Percentiles rank a stretch among this genome's conserved stretches.
These are phyloP conservation scores for Bombyx mori DNA, from an alignment of 1,140 invertebrate species.

Conservation along the genomic window ASM3026992v2 NC_085122.1:6243001-6243500, in stretches of 20 bases:
- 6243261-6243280: slow-evolving; percentile 41
- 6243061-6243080: slow-evolving; percentile 33
- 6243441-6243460: slow-evolving; percentile 85
- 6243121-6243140: slow-evolving; percentile 93
- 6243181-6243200: slow-evolving; percentile 15
- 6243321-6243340: slow-evolving; percentile 89
- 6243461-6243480: slow-evolving; percentile 90
- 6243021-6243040: not conserved
- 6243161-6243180: slow-evolving; percentile 60
- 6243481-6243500: slow-evolving; percentile 83
- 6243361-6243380: slow-evolving; percentile 84
- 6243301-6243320: slow-evolving; percentile 80
- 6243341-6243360: slow-evolving; percentile 91
- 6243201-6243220: not conserved
- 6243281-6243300: slow-evolving; percentile 62
- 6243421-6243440: slow-evolving; percentile 87
- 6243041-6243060: not conserved
- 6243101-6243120: slow-evolving; percentile 91
- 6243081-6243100: slow-evolving; percentile 88
- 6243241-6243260: slow-evolving; percentile 10
- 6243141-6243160: slow-evolving; percentile 86
- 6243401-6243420: slow-evolving; percentile 82
- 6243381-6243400: slow-evolving; percentile 89
- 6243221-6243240: not conserved
- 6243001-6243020: too few relatives aligned